Percentiles rank a stretch among this genome's conserved stretches.
Conservation (phyloP, 2,113 vertebrate genomes). For the Oncorhynchus nerka region DNA sequence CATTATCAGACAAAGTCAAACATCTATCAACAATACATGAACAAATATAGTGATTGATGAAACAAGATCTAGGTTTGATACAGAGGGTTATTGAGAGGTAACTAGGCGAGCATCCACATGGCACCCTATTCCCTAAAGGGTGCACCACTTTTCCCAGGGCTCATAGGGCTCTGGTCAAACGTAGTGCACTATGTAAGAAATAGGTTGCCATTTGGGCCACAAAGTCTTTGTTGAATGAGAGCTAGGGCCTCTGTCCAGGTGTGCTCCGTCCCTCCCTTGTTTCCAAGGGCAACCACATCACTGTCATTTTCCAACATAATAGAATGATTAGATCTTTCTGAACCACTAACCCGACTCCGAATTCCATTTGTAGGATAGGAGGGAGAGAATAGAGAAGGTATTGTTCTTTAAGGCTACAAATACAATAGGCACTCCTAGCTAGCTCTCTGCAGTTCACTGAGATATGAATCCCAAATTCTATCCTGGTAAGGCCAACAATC, state of each 20-base stretch:
- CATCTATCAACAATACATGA: not conserved
- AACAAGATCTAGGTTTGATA: not conserved
- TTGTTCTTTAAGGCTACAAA: conserved; percentile 51
- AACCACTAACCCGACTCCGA: conserved; percentile 46
- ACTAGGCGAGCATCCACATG: too few relatives aligned
- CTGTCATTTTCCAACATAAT: conserved; percentile 54
- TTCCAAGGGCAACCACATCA: conserved; percentile 57
- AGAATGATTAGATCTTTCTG: conserved; percentile 64
- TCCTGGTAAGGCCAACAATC: conserved; percentile 20
- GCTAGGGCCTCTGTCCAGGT: conserved; percentile 43
- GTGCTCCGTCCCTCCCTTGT: conserved; percentile 37
- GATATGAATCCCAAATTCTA: conserved; percentile 12
- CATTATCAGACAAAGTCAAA: not conserved
- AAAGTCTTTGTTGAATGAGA: not conserved
- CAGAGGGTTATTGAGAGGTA: too few relatives aligned
- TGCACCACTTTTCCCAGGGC: too few relatives aligned
- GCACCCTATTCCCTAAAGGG: too few relatives aligned
- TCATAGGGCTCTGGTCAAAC: too few relatives aligned
- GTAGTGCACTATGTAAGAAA: too few relatives aligned
- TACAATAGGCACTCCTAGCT: conserved; percentile 20
- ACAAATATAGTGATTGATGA: not conserved
- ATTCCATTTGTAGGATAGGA: conserved; percentile 44
- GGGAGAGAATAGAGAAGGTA: conserved; percentile 42
- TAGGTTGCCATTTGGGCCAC: not conserved
- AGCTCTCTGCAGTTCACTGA: conserved; percentile 14